Base-by-base conservation (phyloP, 2,113 vertebrate species). In the Chroicocephalus ridibundus region DNA sequence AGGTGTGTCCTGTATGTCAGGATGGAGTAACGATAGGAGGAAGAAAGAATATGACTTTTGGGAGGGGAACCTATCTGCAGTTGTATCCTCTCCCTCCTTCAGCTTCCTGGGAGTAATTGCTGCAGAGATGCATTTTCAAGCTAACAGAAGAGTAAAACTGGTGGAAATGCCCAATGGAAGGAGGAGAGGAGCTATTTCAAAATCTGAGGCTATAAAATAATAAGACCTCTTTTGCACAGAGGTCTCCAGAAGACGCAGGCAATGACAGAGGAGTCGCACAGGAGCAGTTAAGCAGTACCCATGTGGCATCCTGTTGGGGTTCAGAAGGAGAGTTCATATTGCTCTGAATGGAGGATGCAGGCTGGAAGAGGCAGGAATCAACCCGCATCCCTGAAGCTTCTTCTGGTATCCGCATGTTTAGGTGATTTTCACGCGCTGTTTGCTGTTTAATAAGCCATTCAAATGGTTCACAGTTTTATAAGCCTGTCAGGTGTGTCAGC, bases 1-100 rank as follows among this genome's bases (percentile, higher is more conserved):
- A 18, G 4, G 2, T 69, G 21, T 29, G 21, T 64, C 12, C 26
- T 81, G 0, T 27, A 24, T 8, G 2, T 83, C 51, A 5, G 0
- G 21, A 64, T 61, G 15, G 32, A 55, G 4, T 31, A 71, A 71
- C 0, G 0, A n/a, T 27, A 54, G 26, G 25, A 89, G 10, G 26
- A 87, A 65, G 47, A 80, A 69, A 40, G 24, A 62, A 18, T 62
- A 11, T 15, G 6, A 69, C 22, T 72, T 79, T 9, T 51, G 57
- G 42, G 29, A 84, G 10, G 8, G 18, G 2, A 40, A 40, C 14
- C 1, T 17, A 3, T 27, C 22, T 93, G 42, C 29, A 57, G 13
- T 42, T 91, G 38, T 9, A 54, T 46, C 3, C 6, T 79, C 13
- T 82, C 12, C 25, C 4, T 91, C 13, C 57, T 82, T 74, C 69